Evolutionary conservation across 2,888 invertebrate genomes (phyloP), one percentile per base, ranked within the genome.

Genomic region (Neoscelio sp.): DNA sequence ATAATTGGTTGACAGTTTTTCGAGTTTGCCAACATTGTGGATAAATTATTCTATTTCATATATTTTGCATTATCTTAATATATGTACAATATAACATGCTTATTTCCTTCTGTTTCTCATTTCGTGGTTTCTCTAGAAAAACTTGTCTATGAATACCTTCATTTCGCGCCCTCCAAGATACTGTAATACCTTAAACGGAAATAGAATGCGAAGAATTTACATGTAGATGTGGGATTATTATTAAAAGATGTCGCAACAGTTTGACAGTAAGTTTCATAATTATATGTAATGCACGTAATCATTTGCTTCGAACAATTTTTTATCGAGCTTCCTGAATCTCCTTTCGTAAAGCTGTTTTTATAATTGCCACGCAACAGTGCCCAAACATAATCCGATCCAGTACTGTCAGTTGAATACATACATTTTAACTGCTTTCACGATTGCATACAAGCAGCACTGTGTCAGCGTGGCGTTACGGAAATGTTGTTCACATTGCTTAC

Each of bases 401-500:
- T 13, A 44, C 33, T 35, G 38, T 33, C 42, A 44, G 20, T 26
- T 33, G 7, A 28, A 38, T 54, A 18, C 48, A 40, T 33, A 13
- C 23, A 48, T 48, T 33, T 48, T 15, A 60, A 20, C 40, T 35
- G 52, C 54, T 71, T 62, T 71, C 44, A 52, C 52, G 35, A 60
- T 42, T 42, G 50, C 40, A 60, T 52, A 54, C 48, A 48, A 77
- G 42, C 74, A 30, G 42, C 75, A 78, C 54, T 78, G 46, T 81
- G 80, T 78, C 74, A 81, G 77, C 62, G 68, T 64, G 62, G 56
- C 77, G 81, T 79, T 82, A 76, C 77, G 82, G 81, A 80, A 83
- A 80, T 62, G 77, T 48, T 58, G 78, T 76, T 76, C 81, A 83
- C 80, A 81, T 80, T 85, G 83, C 80, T 85, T 80, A 81, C 80